Conservation (phyloP, 2,797 vertebrate genomes). For the Schizopygopsis pylzovi region DNA sequence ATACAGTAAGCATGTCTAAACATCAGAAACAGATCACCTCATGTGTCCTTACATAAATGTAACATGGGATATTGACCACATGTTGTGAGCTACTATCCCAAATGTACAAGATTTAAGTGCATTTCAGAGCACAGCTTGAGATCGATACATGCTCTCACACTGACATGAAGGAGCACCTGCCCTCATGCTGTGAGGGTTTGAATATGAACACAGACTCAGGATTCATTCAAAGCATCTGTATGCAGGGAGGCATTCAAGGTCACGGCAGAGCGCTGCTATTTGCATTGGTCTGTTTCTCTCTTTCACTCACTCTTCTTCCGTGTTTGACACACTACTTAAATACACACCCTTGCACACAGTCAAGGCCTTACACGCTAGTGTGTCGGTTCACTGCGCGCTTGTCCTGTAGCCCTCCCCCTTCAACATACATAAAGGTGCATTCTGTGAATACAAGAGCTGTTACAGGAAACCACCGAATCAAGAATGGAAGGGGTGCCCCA, state of each 20-base stretch:
- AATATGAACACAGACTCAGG: conserved; percentile 37
- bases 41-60: conserved; percentile 9
- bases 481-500: conserved; percentile 6
- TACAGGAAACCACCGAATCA: conserved; percentile 26
- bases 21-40: background rate
- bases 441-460: conserved; percentile 29
- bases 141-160: conserved; percentile 24
- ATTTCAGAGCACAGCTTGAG: conserved; percentile 31
- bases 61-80: conserved; percentile 25
- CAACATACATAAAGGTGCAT: conserved; percentile 42
- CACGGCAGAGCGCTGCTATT: conserved; percentile 18
- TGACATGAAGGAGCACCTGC: conserved; percentile 23
- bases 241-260: conserved; percentile 32
- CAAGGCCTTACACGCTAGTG: conserved; percentile 47
- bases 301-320: conserved; percentile 23
- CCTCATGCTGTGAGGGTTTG: conserved; percentile 7
- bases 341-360: conserved; percentile 43
- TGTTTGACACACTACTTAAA: conserved; percentile 48
- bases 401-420: background rate
- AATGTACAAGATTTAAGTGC: conserved; percentile 8
- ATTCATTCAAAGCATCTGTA: conserved; percentile 44
- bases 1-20: background rate
- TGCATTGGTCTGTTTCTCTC: conserved; percentile 30
- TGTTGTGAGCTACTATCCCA: background rate
- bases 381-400: conserved; percentile 48